Evolutionary conservation across 2,113 vertebrate genomes (phyloP).

Genomic region (Pomatorhinus ruficollis): DNA sequence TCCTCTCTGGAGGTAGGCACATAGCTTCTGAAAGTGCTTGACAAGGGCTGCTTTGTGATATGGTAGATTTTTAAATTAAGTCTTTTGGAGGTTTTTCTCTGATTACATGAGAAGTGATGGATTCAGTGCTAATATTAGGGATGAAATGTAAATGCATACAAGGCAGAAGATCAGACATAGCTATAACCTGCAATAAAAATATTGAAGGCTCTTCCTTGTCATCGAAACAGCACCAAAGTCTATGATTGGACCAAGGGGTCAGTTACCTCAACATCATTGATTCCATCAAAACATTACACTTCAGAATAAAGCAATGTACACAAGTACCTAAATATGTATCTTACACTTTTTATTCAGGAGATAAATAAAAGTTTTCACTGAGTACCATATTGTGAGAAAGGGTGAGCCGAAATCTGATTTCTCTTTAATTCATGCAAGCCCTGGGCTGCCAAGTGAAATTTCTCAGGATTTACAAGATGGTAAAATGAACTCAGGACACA

Average conservation of each 20-base stretch:
- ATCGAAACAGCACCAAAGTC: not conserved
- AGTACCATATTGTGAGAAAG: not conserved
- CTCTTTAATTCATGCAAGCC: not conserved
- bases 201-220: conserved; percentile 26
- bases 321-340: not conserved
- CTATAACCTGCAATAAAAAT: not conserved
- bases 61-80: not conserved
- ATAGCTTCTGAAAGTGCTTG: conserved; percentile 11
- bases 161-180: not conserved
- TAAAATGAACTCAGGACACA: not conserved
- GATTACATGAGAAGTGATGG: not conserved
- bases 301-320: not conserved
- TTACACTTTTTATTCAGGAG: not conserved
- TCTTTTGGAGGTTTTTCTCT: not conserved
- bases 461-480: not conserved
- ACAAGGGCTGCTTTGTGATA: not conserved
- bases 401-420: not conserved
- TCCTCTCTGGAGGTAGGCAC: not conserved
- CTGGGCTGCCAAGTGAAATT: not conserved
- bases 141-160: not conserved
- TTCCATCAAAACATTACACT: not conserved
- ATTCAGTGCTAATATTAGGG: not conserved
- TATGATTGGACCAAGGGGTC: not conserved
- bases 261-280: not conserved
- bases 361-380: not conserved